Base-by-base conservation (phyloP, 1,140 invertebrate genomes). In the Triops cancriformis region DNA sequence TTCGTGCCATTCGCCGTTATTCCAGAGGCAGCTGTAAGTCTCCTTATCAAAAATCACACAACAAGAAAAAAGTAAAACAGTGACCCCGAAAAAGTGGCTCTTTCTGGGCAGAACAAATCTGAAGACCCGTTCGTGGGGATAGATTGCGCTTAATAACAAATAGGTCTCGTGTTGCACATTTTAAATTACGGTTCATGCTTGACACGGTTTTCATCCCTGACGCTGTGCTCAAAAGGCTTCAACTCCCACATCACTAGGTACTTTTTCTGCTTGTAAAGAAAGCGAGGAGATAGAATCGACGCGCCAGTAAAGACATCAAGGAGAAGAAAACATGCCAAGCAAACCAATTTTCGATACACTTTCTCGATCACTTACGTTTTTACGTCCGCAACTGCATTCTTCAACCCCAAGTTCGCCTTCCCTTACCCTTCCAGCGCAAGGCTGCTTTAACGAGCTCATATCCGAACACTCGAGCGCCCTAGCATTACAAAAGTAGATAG, bases 361-460 rank as follows among this genome's bases (percentile, higher is more conserved):
- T 64, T 64, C 51, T 64, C 51, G 51, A 64, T 64, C 51, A 64
- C 51, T 64, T 64, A 64, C 51, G 51, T 64, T 64, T 37, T 64
- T 64, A 64, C 51, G 14, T n/a, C 51, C 23, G 23, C 18, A 64
- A 23, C 51, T 37, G 31, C 51, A 64, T 23, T 23, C 51, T 23
- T n/a, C 14, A 23, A 64, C n/a, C 51, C n/a, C 51, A 6, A 18
- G 14, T 64, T 64, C 23, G 12, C 7, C 51, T 14, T 0, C 23
- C 23, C 23, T 64, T 64, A 23, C 51, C 23, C 51, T 23, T 64
- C 23, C 14, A n/a, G 6, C 0, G 51, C 18, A 23, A 64, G 23
- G 51, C 51, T 64, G 51, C 23, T 23, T 64, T 64, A 64, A 64
- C 51, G 51, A 64, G 51, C 51, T 64, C 51, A 64, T 64, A 9